Base-by-base conservation (phyloP, 2,888 invertebrate genomes). In the Meloe dianella region DNA sequence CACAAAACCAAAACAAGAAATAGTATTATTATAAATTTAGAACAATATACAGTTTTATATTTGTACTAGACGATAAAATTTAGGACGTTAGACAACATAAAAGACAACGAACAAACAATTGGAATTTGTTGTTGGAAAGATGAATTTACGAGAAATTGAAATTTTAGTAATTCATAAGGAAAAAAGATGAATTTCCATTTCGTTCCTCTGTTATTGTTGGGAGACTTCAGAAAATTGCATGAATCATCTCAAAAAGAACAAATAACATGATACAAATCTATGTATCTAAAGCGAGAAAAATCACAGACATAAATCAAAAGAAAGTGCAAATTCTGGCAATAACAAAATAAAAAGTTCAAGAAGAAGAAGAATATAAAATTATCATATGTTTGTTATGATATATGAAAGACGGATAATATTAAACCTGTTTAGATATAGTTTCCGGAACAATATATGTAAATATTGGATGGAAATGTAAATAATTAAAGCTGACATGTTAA, bases 91-190 rank as follows among this genome's bases (percentile, higher is more conserved):
- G 12, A 12, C 1, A 35, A 35, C 35, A 35, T 12, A 41, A 17
- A 17, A 17, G 17, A 6, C 12, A 41, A 41, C 41, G 5, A 41
- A 17, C 41, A 41, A 12, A 12, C 41, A 41, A n/a, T 17, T 41
- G 6, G n/a, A 41, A 41, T 41, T 17, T 8, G 5, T 41, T n/a
- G n/a, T 41, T n/a, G 1, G n/a, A 5, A n/a, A 41, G 41, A 41
- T n/a, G 41, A 41, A 41, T 41, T 12, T n/a, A 8, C 1, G n/a
- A 63, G 62, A 62, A 66, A 66, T 63, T 66, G 63, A 60, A 57
- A 66, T 60, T 60, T 66, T 57, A 66, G 56, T 32, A 66, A 66
- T 66, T 66, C 66, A 66, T 62, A 63, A 66, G 32, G n/a, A n/a
- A n/a, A n/a, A 56, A 41, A 17, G 41, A 17, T 12, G 41, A 1